Percentiles rank a stretch among this genome's conserved stretches.
Conservation (phyloP, 2,797 vertebrate genomes). For the Dermochelys coriacea region DNA sequence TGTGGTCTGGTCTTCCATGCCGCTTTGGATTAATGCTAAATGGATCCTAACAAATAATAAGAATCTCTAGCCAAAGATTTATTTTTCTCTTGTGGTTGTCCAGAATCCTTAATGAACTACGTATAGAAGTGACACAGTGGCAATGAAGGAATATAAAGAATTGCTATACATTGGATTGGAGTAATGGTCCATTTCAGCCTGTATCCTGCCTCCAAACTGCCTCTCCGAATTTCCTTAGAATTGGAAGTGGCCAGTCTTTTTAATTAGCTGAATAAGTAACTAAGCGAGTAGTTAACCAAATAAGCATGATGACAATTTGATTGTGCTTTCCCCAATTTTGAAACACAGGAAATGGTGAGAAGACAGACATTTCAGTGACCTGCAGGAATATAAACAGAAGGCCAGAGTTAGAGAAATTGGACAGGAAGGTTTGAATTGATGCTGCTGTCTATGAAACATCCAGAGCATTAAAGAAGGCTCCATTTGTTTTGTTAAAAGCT, state of each 20-base stretch:
- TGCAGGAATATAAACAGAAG: constrained; percentile 44
- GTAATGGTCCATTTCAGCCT: constrained; percentile 41
- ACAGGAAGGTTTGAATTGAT: not conserved
- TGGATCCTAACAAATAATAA: not conserved
- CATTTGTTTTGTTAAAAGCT: constrained; percentile 3
- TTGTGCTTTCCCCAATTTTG: constrained; percentile 47
- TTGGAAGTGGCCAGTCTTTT: constrained; percentile 51
- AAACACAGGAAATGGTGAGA: constrained; percentile 66
- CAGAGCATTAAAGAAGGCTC: not conserved
- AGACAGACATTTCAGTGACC: constrained; percentile 57
- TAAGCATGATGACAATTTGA: constrained; percentile 54
- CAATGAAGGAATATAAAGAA: constrained; percentile 24
- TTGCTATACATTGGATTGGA: not conserved
- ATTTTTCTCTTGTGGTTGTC: fast-evolving
- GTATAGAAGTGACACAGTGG: constrained; percentile 39
- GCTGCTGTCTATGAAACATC: not conserved
- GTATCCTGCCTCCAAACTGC: constrained; percentile 48
- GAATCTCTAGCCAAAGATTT: not conserved
- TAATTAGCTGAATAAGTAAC: constrained; percentile 71
- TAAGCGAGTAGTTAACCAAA: constrained; percentile 68
- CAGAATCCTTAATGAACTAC: constrained; percentile 10
- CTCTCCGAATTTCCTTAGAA: constrained; percentile 23
- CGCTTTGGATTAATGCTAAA: constrained; percentile 18
- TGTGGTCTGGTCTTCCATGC: constrained; percentile 23
- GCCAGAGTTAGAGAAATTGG: not conserved